These are phyloP conservation scores for Elysia chlorotica DNA, from an alignment of 1,140 invertebrate species.

Conservation along the genomic window DNA sequence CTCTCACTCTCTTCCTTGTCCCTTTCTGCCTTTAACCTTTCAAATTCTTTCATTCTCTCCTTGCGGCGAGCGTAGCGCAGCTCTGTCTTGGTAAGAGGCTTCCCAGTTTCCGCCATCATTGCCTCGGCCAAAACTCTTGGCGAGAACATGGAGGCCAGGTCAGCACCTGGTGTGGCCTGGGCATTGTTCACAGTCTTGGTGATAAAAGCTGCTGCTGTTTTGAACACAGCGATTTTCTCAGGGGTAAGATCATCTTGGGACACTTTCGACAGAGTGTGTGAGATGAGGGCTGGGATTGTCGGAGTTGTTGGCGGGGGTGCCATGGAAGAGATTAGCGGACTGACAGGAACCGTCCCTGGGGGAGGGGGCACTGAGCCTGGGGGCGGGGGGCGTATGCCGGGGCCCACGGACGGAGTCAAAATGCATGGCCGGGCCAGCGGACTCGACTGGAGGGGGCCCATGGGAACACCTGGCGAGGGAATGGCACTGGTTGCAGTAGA, in stretches of 20 bases:
- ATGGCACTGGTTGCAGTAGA: neutral
- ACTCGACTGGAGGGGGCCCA: conserved; percentile 5
- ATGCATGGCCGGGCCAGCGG: conserved; percentile 7
- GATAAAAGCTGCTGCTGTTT: conserved; percentile 23
- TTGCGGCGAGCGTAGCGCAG: conserved; percentile 8
- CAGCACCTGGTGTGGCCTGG: conserved; percentile 10
- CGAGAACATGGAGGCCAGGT: conserved; percentile 24
- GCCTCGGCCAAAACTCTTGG: conserved; percentile 23
- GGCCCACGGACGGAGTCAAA: neutral
- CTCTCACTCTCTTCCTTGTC: conserved; percentile 12
- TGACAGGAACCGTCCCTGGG: conserved; percentile 23
- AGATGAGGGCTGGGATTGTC: conserved; percentile 18
- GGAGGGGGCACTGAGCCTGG: conserved; percentile 17
- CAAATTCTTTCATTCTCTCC: conserved; percentile 18
- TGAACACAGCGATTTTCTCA: conserved; percentile 23
- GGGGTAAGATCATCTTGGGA: conserved; percentile 21
- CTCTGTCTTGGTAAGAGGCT: conserved; percentile 14
- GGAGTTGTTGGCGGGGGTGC: conserved; percentile 11
- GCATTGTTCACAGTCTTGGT: conserved; percentile 23
- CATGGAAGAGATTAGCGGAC: neutral
- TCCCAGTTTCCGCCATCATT: conserved; percentile 25
- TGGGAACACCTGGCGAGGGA: conserved; percentile 19
- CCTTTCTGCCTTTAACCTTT: conserved; percentile 18
- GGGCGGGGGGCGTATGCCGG: conserved; percentile 10
- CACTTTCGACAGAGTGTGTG: conserved; percentile 21